These are phyloP conservation scores for Triplophysa bombifrons DNA, from an alignment of 2,797 vertebrate genomes.

Conservation along the genomic window DNA sequence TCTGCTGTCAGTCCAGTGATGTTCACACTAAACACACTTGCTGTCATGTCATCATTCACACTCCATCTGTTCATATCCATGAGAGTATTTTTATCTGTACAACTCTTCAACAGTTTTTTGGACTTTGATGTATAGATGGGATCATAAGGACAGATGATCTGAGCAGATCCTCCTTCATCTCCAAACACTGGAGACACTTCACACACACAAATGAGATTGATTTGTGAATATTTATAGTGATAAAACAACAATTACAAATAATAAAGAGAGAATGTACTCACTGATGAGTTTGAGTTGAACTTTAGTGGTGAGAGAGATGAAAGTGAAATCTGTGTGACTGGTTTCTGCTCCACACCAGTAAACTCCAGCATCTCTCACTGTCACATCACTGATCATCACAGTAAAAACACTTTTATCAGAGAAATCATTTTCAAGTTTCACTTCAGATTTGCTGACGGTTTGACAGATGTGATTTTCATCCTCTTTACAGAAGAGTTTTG, in stretches of 20 bases:
- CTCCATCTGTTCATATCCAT: neutral
- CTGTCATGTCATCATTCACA: neutral
- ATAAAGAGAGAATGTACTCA: conserved; percentile 5
- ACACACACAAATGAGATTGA: no score
- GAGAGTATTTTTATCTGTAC: no score
- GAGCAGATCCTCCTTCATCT: conserved; percentile 31
- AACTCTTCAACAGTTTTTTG: conserved; percentile 16
- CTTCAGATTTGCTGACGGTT: conserved; percentile 6
- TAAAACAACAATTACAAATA: no score
- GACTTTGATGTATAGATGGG: neutral
- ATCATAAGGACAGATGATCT: conserved; percentile 34
- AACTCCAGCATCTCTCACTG: conserved; percentile 39
- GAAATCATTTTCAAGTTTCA: neutral
- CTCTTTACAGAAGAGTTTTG: conserved; percentile 32
- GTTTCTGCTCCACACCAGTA: conserved; percentile 48
- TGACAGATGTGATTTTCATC: conserved; percentile 18
- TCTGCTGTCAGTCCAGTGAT: conserved; percentile 33
- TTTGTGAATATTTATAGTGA: neutral
- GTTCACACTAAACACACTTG: conserved; percentile 22
- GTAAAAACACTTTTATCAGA: conserved; percentile 25
- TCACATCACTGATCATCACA: conserved; percentile 27
- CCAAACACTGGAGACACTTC: neutral
- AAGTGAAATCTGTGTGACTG: conserved; percentile 2
- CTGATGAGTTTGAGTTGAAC: conserved; percentile 18
- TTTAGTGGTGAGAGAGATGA: conserved; percentile 27